Evolutionary conservation across 1,140 invertebrate species (phyloP).

Genomic region (Metaphire vulgaris): DNA sequence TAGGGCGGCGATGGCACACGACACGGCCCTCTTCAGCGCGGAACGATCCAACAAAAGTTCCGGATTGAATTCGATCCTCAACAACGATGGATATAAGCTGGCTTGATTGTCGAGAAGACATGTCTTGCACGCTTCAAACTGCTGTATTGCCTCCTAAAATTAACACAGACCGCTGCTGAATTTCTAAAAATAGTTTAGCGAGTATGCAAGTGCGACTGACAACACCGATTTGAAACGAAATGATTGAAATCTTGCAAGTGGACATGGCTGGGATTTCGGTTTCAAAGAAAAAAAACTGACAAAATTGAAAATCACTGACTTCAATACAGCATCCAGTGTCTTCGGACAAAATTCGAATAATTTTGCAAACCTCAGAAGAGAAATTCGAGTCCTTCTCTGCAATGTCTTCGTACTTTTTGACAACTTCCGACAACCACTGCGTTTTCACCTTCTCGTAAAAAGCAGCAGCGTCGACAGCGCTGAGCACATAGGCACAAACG

Average conservation of each 20-base stretch:
- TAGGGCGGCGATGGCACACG: neutral
- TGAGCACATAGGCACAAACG: constrained; percentile 78
- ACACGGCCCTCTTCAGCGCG: neutral
- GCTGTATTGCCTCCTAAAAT: neutral
- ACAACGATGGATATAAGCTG: neutral
- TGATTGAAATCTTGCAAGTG: no score
- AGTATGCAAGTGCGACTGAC: no score
- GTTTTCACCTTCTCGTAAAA: constrained; percentile 66
- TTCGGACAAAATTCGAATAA: no score
- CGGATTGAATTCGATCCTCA: neutral
- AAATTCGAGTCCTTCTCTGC: neutral
- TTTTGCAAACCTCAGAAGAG: neutral
- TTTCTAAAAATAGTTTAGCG: no score
- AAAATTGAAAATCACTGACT: no score
- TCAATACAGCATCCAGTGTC: no score
- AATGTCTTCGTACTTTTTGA: constrained; percentile 63
- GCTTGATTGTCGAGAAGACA: neutral
- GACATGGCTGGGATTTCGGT: no score
- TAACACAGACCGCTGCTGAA: no score
- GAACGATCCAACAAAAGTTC: neutral
- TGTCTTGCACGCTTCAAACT: neutral
- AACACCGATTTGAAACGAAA: no score
- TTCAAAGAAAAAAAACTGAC: no score
- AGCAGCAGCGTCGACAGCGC: constrained; percentile 70
- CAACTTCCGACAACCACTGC: constrained; percentile 74